phyloP scores from a whole-genome alignment of 2,797 vertebrate species.

The Eulemur coronatus region DNA sequence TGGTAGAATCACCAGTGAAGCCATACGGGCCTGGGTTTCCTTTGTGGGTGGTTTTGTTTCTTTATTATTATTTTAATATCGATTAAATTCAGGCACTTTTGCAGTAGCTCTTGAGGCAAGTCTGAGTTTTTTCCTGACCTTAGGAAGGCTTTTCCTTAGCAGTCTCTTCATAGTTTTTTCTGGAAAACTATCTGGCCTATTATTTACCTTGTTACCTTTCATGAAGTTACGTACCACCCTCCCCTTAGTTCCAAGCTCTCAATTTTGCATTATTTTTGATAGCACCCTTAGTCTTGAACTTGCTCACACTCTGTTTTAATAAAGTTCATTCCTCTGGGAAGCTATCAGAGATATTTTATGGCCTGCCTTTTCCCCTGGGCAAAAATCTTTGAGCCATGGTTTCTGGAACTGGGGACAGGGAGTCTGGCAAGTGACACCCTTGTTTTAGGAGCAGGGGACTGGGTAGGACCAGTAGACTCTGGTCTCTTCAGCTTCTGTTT shows the following conservation, averaged over 20 bases:
- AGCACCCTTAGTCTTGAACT: neutral
- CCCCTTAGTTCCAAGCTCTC: neutral
- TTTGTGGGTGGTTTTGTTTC: neutral
- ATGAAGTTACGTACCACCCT: neutral
- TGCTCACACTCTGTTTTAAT: neutral
- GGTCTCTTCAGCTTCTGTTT: neutral
- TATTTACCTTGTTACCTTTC: neutral
- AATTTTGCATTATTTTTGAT: neutral
- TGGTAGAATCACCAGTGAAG: neutral
- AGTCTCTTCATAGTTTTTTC: neutral
- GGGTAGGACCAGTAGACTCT: neutral
- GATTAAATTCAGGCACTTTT: neutral
- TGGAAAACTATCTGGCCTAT: neutral
- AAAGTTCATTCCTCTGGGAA: neutral
- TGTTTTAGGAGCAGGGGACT: neutral
- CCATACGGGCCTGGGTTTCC: neutral
- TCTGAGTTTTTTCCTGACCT: neutral
- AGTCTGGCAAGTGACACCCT: neutral
- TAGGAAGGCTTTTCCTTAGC: neutral
- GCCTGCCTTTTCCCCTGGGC: neutral
- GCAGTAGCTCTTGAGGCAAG: neutral
- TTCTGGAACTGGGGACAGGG: neutral
- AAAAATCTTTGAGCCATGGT: neutral
- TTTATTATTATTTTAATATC: neutral
- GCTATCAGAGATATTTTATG: neutral